These are phyloP conservation scores for Dendrocincla tyrannina DNA, from an alignment of 2,797 vertebrate genomes.

Conservation along the genomic window DNA sequence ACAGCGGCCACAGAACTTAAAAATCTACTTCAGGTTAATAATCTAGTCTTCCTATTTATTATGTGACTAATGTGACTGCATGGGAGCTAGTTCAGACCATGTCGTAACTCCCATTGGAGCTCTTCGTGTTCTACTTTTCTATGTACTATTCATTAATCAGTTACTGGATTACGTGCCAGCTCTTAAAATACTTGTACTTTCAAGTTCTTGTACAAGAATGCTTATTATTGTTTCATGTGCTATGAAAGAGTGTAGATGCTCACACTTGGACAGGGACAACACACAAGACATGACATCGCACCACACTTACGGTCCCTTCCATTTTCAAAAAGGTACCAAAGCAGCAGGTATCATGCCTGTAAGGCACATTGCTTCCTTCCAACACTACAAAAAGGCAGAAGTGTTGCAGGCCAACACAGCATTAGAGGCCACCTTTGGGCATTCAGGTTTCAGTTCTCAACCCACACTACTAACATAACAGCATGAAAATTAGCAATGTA, in stretches of 20 bases:
- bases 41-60: neutral
- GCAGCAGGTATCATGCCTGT: neutral
- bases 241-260: neutral
- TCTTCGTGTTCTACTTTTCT: neutral
- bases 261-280: neutral
- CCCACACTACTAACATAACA: neutral
- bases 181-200: neutral
- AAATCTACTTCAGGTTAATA: neutral
- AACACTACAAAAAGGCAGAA: neutral
- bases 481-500: rapidly evolving
- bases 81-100: neutral
- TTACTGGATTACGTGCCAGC: neutral
- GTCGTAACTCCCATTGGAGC: neutral
- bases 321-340: neutral
- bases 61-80: neutral
- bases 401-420: neutral
- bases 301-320: rapidly evolving
- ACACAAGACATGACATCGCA: neutral
- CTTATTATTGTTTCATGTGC: neutral
- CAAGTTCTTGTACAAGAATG: neutral
- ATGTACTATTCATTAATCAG: neutral
- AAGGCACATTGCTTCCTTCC: neutral
- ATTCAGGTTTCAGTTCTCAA: neutral
- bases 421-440: neutral
- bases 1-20: neutral